These are phyloP conservation scores for Gobionotothen gibberifrons DNA, from an alignment of 2,797 vertebrate species.

Conservation along the genomic window DNA sequence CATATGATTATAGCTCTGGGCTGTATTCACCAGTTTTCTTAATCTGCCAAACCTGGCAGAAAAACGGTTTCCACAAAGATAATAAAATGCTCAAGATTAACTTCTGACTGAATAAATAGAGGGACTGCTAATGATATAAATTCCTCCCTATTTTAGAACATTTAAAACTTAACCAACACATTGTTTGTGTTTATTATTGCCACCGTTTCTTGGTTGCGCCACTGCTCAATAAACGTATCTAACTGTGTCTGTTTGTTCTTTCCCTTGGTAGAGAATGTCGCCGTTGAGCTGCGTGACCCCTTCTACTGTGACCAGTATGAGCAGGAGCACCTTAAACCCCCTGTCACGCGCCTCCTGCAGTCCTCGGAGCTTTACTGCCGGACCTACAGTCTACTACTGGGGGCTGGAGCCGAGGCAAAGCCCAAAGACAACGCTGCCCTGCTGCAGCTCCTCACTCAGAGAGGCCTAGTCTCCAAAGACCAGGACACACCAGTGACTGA, in stretches of 20 bases:
- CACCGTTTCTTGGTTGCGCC: neutral
- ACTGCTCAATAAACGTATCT: constrained; percentile 17
- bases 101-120: neutral
- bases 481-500: constrained; percentile 85
- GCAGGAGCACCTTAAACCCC: constrained; percentile 95
- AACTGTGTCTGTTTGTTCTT: constrained; percentile 47
- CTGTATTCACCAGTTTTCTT: constrained; percentile 25
- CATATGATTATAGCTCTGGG: constrained; percentile 51
- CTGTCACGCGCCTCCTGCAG: constrained; percentile 89
- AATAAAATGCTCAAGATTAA: constrained; percentile 2
- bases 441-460: constrained; percentile 85
- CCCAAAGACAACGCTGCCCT: constrained; percentile 86
- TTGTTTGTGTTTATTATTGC: neutral
- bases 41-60: constrained; percentile 38
- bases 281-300: constrained; percentile 91
- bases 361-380: constrained; percentile 92
- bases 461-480: constrained; percentile 81
- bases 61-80: constrained; percentile 9
- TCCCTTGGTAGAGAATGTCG: constrained; percentile 87
- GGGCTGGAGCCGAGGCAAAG: constrained; percentile 56
- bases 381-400: constrained; percentile 84
- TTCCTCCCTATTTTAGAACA: neutral
- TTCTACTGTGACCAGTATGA: constrained; percentile 97
- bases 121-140: neutral
- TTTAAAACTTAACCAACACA: neutral